phyloP scores from a whole-genome alignment of 2,113 vertebrate species.

The Solea senegalensis region DNA sequence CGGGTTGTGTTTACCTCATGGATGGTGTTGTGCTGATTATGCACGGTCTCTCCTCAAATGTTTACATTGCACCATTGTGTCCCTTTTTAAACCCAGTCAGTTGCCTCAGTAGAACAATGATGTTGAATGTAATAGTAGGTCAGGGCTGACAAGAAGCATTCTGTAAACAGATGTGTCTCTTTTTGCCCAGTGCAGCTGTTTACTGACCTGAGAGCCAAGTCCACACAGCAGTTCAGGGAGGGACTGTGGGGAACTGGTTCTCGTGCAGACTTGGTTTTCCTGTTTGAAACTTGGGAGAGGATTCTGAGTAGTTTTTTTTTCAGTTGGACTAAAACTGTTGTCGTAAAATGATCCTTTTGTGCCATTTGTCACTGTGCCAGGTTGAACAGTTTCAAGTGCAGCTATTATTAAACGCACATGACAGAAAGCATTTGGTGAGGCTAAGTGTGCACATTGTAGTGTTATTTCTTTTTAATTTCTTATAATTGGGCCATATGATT shows the following conservation, averaged over 20 bases:
- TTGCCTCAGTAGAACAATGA: constrained; percentile 5
- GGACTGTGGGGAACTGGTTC: constrained; percentile 35
- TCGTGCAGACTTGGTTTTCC: constrained; percentile 46
- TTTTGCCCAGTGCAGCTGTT: constrained; percentile 58
- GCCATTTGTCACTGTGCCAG: constrained; percentile 45
- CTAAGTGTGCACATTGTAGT: constrained; percentile 26
- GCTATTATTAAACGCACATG: constrained; percentile 68
- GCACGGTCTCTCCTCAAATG: background rate
- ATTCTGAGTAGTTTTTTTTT: constrained; percentile 34
- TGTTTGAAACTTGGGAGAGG: constrained; percentile 35
- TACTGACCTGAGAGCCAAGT: constrained; percentile 45
- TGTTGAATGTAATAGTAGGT: constrained; percentile 30
- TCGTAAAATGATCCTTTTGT: constrained; percentile 46
- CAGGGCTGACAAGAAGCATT: constrained; percentile 52
- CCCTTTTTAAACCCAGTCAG: background rate
- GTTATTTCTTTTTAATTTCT: background rate
- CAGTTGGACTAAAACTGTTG: constrained; percentile 26
- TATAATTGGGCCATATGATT: constrained; percentile 1
- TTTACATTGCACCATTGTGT: background rate
- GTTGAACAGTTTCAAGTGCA: constrained; percentile 51
- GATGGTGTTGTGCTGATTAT: constrained; percentile 4
- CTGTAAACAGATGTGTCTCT: constrained; percentile 61
- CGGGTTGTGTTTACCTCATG: background rate
- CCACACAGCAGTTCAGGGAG: constrained; percentile 21
- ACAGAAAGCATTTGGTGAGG: constrained; percentile 42